Evolutionary conservation across 1,140 invertebrate species (phyloP), one percentile per base, ranked within the genome.

Genomic region (Solenopsis fugax): DNA sequence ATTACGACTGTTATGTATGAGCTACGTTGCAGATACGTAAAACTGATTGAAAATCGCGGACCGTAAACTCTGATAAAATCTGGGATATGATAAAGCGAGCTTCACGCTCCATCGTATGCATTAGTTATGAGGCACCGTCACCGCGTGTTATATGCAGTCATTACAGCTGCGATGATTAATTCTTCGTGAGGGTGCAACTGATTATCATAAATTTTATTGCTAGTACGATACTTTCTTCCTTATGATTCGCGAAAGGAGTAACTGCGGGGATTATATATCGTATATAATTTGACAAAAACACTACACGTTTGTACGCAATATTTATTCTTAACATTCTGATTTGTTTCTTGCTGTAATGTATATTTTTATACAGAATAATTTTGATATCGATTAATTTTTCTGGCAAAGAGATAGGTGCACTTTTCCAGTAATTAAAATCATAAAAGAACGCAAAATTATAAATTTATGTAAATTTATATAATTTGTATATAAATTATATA

Each of bases 141-240:
- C n/a, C 58, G 58, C 45, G 71, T 65, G 60, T 65, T 85, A 64
- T 67, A 78, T 45, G 58, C 76, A 87, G 77, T 87, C 88, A 76
- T 37, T 67, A 54, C 89, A 89, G 85, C 72, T 52, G 78, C 67
- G 56, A 87, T 85, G 88, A 90, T 90, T 89, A 89, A 90, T 90
- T 87, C 77, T 60, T 75, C 50, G 73, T 73, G 41, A 71, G 88
- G 86, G 89, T 90, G 89, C 88, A 89, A 89, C 78, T 90, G 77
- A 90, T 90, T 90, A 90, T 85, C 88, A 81, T 80, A 62, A 69
- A 75, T 87, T 90, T 90, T 90, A 90, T 87, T 54, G 54, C 78
- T n/a, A 29, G 77, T 80, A 81, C 56, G 48, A 73, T 60, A 62
- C 24, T 73, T 48, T 73, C 24, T 58, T 37, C 24, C 10, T 71